Conservation (phyloP, 2,888 invertebrate species). For the Nomada lathburiana region DNA sequence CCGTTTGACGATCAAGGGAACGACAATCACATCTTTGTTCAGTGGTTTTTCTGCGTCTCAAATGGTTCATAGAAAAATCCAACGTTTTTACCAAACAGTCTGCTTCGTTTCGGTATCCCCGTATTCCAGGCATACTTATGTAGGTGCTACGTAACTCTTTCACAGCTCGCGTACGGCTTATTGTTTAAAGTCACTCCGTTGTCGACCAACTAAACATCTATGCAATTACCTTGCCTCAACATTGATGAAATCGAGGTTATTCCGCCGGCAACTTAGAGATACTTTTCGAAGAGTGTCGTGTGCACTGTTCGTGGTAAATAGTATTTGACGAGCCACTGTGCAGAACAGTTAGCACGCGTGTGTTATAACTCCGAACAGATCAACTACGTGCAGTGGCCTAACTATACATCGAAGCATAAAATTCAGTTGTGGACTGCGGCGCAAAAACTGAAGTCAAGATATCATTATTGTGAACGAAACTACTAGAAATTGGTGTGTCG, state of each 20-base stretch:
- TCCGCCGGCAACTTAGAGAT: too few relatives aligned
- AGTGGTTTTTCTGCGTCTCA: background rate
- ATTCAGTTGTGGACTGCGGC: slow-evolving; percentile 27
- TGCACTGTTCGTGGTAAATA: background rate
- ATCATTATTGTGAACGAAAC: background rate
- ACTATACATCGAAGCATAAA: slow-evolving; percentile 8
- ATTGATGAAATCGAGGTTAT: background rate
- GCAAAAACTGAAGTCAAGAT: background rate
- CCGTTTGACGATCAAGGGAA: slow-evolving; percentile 20
- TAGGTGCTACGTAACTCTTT: background rate
- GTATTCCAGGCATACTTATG: background rate
- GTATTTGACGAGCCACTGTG: slow-evolving; percentile 16
- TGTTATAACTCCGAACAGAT: slow-evolving; percentile 14
- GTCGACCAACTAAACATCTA: background rate
- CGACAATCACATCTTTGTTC: background rate
- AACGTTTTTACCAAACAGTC: background rate
- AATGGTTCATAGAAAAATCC: background rate
- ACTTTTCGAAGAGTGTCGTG: background rate
- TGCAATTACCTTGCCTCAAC: background rate
- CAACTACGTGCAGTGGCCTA: slow-evolving; percentile 3
- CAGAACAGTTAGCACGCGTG: slow-evolving; percentile 38
- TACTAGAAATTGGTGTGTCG: background rate
- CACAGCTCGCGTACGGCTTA: background rate
- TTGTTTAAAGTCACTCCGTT: background rate
- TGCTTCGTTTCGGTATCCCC: background rate